Evolutionary conservation across 2,888 invertebrate species (phyloP).

Genomic region (Rhamnusium bicolor): DNA sequence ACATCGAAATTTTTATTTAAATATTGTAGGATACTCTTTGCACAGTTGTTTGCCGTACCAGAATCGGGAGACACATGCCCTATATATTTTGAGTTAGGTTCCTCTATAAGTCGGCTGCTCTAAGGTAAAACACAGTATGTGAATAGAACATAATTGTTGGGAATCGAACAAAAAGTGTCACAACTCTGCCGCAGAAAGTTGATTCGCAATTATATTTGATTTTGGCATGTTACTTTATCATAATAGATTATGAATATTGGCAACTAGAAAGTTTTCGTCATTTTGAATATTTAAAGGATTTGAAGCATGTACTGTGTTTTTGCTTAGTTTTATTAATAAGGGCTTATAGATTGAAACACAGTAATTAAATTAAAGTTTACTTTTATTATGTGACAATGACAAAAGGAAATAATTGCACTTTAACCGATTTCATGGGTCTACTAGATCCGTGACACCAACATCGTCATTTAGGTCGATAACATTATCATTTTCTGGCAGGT

Average conservation of each 20-base stretch:
- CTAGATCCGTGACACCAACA: neutral
- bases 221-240: neutral
- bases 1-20: no score
- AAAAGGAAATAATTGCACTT: neutral
- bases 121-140: constrained; percentile 9
- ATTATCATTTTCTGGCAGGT: neutral
- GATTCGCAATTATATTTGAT: neutral
- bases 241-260: neutral
- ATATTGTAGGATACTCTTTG: no score
- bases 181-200: neutral
- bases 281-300: neutral
- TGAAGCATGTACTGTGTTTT: neutral
- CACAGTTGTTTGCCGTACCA: no score
- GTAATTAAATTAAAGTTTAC: neutral
- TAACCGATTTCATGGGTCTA: neutral
- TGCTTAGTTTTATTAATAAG: neutral
- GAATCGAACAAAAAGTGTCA: neutral
- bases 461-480: neutral
- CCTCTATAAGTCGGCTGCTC: constrained; percentile 1
- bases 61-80: no score
- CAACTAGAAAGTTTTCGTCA: neutral
- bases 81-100: no score
- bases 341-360: neutral
- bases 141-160: constrained; percentile 5
- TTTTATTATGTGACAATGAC: neutral